These are phyloP conservation scores for Trematomus bernacchii DNA, from an alignment of 2,797 vertebrate species.

Conservation along the genomic window DNA sequence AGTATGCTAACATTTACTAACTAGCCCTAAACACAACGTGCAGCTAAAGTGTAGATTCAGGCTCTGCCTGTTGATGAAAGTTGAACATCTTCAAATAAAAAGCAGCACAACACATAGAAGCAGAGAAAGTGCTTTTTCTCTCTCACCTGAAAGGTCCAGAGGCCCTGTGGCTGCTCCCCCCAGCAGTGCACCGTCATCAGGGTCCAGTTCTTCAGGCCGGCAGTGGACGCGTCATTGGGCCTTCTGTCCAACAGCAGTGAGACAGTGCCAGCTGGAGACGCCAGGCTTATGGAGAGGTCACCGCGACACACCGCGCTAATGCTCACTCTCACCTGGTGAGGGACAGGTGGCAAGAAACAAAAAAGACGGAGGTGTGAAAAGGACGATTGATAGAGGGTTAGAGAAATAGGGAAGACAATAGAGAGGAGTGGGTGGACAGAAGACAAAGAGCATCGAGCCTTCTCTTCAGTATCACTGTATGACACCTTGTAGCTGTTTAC, in stretches of 20 bases:
- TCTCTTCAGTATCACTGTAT: background rate
- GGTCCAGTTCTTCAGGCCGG: conserved; percentile 65
- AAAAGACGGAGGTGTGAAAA: conserved; percentile 24
- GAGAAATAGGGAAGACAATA: background rate
- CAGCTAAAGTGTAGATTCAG: too few species aligned
- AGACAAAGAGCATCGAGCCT: background rate
- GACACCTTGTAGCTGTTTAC: background rate
- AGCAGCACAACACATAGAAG: background rate
- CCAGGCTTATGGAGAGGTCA: conserved; percentile 75
- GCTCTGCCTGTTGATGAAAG: too few species aligned
- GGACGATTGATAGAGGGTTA: background rate
- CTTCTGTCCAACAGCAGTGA: conserved; percentile 71
- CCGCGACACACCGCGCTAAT: conserved; percentile 73
- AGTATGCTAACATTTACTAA: too few species aligned
- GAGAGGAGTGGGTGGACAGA: background rate
- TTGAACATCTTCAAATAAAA: background rate
- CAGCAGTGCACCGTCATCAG: conserved; percentile 72
- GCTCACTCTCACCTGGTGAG: conserved; percentile 74
- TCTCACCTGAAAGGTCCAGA: conserved; percentile 66
- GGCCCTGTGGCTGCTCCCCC: conserved; percentile 60
- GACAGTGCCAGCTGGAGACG: conserved; percentile 71
- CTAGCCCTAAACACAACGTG: too few species aligned
- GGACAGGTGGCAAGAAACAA: conserved; percentile 27
- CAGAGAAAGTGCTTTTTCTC: background rate
- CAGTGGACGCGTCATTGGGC: conserved; percentile 66